phyloP scores from a whole-genome alignment of 2,797 vertebrate species.

The Mareca strepera region DNA sequence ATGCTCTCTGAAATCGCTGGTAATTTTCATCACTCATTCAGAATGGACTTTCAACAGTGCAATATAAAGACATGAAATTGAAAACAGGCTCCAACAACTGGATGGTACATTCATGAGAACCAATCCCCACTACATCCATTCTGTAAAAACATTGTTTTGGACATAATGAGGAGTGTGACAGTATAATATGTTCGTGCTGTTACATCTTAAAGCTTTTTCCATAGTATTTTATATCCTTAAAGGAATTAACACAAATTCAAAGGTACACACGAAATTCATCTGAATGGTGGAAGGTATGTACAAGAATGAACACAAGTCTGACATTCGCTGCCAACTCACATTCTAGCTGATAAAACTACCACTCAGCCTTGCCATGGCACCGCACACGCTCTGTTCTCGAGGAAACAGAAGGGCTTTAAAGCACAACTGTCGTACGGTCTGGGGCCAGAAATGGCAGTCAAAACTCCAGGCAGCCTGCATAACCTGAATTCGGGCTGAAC shows the following conservation, averaged over 20 bases:
- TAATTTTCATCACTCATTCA: conserved; percentile 30
- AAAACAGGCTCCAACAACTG: conserved; percentile 45
- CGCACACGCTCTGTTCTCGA: neutral
- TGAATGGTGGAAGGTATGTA: neutral
- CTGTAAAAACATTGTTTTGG: neutral
- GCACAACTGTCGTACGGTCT: neutral
- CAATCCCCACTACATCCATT: neutral
- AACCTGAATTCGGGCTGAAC: neutral
- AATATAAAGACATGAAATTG: conserved; percentile 22
- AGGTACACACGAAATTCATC: neutral
- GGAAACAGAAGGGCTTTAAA: conserved; percentile 7
- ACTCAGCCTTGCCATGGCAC: neutral
- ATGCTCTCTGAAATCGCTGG: neutral
- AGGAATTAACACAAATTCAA: neutral
- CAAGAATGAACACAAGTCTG: neutral
- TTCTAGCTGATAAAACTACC: neutral
- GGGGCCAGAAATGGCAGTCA: neutral
- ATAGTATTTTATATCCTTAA: neutral
- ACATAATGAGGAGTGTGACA: neutral
- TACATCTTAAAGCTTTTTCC: neutral
- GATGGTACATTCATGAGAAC: neutral
- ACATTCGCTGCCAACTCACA: neutral
- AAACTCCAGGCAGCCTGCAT: conserved; percentile 10
- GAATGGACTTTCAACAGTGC: conserved; percentile 41
- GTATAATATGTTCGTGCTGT: neutral